Conservation (phyloP, 2,113 vertebrate species). For the Colinus virginianus region DNA sequence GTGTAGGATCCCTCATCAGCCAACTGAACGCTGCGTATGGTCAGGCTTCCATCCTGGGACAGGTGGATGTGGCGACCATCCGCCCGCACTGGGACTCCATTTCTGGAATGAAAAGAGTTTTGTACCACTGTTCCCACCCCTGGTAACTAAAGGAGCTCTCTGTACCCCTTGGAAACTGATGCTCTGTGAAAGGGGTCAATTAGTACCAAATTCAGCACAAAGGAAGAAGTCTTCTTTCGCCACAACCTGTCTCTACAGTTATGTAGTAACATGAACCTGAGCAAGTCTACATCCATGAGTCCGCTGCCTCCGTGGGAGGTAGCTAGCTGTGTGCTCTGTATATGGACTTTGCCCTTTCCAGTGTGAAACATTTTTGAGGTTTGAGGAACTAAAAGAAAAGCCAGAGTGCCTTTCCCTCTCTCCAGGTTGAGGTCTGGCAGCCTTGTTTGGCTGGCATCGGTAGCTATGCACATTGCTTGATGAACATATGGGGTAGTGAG, state of each 20-base stretch:
- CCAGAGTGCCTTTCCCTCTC: not conserved
- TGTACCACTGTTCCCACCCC: not conserved
- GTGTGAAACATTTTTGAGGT: conserved; percentile 9
- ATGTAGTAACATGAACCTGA: not conserved
- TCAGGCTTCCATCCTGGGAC: conserved; percentile 87
- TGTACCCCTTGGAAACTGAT: not conserved
- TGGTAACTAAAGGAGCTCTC: not conserved
- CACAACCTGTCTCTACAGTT: not conserved
- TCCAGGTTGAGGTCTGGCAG: conserved; percentile 46
- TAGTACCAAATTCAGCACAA: not conserved
- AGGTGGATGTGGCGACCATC: conserved; percentile 82
- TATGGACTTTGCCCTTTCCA: not conserved
- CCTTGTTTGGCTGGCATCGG: conserved; percentile 12
- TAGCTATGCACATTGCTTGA: not conserved
- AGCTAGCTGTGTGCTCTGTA: not conserved
- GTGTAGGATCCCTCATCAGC: conserved; percentile 92
- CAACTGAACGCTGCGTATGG: conserved; percentile 81
- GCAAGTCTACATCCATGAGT: not conserved
- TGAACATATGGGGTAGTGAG: conserved; percentile 33
- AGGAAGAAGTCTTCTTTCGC: not conserved
- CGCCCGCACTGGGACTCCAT: conserved; percentile 86
- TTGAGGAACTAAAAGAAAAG: conserved; percentile 2
- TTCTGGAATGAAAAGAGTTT: conserved; percentile 73
- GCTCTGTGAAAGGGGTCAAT: not conserved
- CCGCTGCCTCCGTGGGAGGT: not conserved